These are phyloP conservation scores for Pristionchus fissidentatus DNA, from an alignment of 2,888 invertebrate genomes.

Conservation along the genomic window DNA sequence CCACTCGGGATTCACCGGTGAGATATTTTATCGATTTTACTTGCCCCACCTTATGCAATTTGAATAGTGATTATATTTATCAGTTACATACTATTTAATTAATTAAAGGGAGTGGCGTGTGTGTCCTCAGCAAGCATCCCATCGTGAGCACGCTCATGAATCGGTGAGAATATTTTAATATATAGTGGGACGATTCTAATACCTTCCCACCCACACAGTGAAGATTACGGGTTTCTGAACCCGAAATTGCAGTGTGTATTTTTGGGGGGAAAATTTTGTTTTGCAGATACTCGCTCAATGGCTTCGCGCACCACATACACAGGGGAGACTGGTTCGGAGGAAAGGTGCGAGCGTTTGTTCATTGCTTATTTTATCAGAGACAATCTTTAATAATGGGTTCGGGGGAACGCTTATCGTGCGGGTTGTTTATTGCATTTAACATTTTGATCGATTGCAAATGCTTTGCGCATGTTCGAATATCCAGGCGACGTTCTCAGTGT, in stretches of 20 bases:
- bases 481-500: too few species aligned
- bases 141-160: slow-evolving; percentile 91
- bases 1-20: slow-evolving; percentile 77
- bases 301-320: slow-evolving; percentile 92
- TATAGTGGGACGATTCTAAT: background rate
- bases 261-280: background rate
- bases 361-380: background rate
- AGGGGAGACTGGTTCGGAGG: slow-evolving; percentile 98
- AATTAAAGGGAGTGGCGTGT: slow-evolving; percentile 90
- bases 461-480: too few species aligned
- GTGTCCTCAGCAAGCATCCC: slow-evolving; percentile 87
- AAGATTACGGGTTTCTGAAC: background rate
- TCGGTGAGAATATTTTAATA: slow-evolving; percentile 56
- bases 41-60: background rate
- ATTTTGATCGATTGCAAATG: too few species aligned
- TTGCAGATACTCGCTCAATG: slow-evolving; percentile 90
- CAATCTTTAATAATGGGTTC: too few species aligned
- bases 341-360: slow-evolving; percentile 80
- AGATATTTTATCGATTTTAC: slow-evolving; percentile 5
- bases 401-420: too few species aligned
- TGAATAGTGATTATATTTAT: slow-evolving; percentile 31
- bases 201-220: background rate
- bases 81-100: slow-evolving; percentile 82
- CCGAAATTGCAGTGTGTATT: background rate
- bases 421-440: too few species aligned